A percentile compares a stretch with the other conserved stretches of the same genome.
Conservation (phyloP, 1,140 invertebrate species). For the Temnothorax curvispinosus region DNA sequence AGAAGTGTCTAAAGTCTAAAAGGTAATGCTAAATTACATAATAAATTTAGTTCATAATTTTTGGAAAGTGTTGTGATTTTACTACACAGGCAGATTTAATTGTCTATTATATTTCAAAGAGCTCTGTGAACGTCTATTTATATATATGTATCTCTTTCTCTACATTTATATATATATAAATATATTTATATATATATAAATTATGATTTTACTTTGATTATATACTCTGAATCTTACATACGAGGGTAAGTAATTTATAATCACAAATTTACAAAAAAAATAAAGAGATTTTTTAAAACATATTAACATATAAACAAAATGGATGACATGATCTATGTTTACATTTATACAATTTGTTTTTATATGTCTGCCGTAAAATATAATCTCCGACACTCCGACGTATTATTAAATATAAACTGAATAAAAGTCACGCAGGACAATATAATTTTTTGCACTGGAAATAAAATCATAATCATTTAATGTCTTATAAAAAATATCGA, state of each 20-base stretch:
- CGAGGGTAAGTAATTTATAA: slow-evolving; percentile 74
- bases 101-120: slow-evolving; percentile 41
- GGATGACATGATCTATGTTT: slow-evolving; percentile 51
- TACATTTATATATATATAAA: slow-evolving; percentile 46
- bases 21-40: slow-evolving; percentile 82
- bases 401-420: slow-evolving; percentile 11
- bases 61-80: slow-evolving; percentile 77
- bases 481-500: not conserved
- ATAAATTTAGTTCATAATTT: slow-evolving; percentile 80
- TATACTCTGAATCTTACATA: slow-evolving; percentile 45
- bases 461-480: not conserved
- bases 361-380: slow-evolving; percentile 28
- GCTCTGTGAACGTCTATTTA: slow-evolving; percentile 44
- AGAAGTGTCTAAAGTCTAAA: slow-evolving; percentile 75
- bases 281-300: slow-evolving; percentile 62
- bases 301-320: slow-evolving; percentile 30
- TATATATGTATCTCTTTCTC: slow-evolving; percentile 39
- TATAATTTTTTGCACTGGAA: not conserved
- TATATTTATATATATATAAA: slow-evolving; percentile 35
- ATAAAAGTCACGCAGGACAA: not conserved
- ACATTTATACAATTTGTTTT: slow-evolving; percentile 38
- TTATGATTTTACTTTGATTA: slow-evolving; percentile 47
- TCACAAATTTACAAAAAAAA: slow-evolving; percentile 45
- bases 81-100: slow-evolving; percentile 67
- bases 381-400: not conserved